Evolutionary conservation across 2,797 vertebrate species (phyloP).

Genomic region (Pantherophis alleghaniensis): DNA sequence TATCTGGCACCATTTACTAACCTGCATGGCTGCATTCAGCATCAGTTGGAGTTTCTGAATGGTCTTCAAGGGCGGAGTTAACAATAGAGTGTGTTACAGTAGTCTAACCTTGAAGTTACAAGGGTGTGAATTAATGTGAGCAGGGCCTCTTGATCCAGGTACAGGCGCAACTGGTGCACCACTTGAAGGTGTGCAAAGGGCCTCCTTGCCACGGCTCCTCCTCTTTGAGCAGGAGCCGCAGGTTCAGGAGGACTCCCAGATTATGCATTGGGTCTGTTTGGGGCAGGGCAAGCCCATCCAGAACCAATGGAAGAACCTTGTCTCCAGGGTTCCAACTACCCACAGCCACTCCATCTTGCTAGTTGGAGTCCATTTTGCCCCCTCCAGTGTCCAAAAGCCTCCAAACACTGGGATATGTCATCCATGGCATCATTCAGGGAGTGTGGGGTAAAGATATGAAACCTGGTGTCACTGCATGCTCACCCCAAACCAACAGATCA

Average conservation of each 20-base stretch:
- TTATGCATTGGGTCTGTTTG: not conserved
- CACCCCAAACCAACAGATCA: not conserved
- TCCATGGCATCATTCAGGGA: not conserved
- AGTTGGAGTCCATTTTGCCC: not conserved
- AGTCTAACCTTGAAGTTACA: not conserved
- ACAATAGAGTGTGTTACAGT: not conserved
- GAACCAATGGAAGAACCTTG: not conserved
- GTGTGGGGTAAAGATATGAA: not conserved
- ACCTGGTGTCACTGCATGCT: not conserved
- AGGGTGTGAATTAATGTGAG: not conserved
- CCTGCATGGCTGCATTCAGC: not conserved
- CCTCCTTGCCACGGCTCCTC: not conserved
- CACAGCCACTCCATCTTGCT: not conserved
- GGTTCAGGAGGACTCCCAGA: not conserved
- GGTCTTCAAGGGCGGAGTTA: not conserved
- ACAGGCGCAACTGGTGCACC: not conserved
- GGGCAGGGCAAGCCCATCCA: not conserved
- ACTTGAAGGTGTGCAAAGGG: not conserved
- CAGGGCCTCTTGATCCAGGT: not conserved
- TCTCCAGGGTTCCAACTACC: not conserved
- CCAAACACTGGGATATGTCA: not conserved
- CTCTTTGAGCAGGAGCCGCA: not conserved
- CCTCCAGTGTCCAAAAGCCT: not conserved
- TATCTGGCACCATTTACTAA: not conserved
- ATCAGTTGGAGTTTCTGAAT: not conserved